phyloP scores from a whole-genome alignment of 2,888 invertebrate species.

The Oxytorus armatus region DNA sequence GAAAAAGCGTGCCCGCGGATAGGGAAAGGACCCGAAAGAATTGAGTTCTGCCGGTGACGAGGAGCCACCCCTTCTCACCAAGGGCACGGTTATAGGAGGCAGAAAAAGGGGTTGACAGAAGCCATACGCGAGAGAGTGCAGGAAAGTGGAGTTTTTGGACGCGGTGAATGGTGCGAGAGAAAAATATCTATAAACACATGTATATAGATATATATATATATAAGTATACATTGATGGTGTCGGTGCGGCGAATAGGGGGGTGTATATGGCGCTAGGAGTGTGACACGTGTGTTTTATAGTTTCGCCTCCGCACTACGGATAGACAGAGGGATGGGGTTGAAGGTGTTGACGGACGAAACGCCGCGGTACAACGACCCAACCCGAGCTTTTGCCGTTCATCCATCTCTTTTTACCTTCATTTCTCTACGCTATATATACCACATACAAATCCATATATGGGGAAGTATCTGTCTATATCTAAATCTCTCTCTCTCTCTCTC shows the following conservation, averaged over 20 bases:
- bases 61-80: slow-evolving; percentile 11
- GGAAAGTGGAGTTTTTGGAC: slow-evolving; percentile 25
- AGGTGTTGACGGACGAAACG: slow-evolving; percentile 83
- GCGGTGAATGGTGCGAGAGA: slow-evolving; percentile 8
- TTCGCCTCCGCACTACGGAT: slow-evolving; percentile 73
- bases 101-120: slow-evolving; percentile 19
- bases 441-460: neutral
- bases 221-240: slow-evolving; percentile 71
- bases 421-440: slow-evolving; percentile 16
- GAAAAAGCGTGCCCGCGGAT: slow-evolving; percentile 23
- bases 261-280: slow-evolving; percentile 76
- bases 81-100: neutral
- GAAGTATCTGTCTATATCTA: neutral
- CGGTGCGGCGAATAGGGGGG: slow-evolving; percentile 71
- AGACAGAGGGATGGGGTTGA: slow-evolving; percentile 77
- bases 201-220: slow-evolving; percentile 5
- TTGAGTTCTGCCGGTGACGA: slow-evolving; percentile 41
- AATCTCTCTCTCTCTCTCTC: no score
- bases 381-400: slow-evolving; percentile 69
- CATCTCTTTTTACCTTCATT: slow-evolving; percentile 56
- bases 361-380: slow-evolving; percentile 80
- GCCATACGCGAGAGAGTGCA: slow-evolving; percentile 34
- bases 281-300: slow-evolving; percentile 83
- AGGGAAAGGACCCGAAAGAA: slow-evolving; percentile 14
- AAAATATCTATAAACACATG: neutral